Evolutionary conservation across 2,888 invertebrate genomes (phyloP).

Genomic region (Lomographa bimaculata): DNA sequence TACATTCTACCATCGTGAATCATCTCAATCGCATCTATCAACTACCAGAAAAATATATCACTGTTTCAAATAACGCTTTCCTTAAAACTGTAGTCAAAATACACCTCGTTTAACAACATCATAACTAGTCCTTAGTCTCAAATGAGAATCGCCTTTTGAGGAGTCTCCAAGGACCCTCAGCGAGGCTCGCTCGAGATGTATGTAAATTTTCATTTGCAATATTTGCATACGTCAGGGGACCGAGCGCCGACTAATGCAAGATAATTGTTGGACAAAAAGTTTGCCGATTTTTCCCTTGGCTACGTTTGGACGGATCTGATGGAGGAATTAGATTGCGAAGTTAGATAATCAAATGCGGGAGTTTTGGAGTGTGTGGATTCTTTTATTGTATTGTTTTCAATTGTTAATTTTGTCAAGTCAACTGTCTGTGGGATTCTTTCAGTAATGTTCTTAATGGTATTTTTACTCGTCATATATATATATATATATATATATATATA

Average conservation of each 20-base stretch:
- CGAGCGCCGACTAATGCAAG: slow-evolving; percentile 48
- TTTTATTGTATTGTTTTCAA: too few species aligned
- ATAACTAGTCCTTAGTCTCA: slow-evolving; percentile 12
- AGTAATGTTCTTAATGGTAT: too few species aligned
- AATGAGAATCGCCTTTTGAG: slow-evolving; percentile 8
- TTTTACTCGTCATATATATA: too few species aligned
- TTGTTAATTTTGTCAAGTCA: too few species aligned
- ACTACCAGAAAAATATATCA: too few species aligned
- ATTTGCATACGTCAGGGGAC: slow-evolving; percentile 33
- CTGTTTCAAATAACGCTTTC: too few species aligned
- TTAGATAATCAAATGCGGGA: slow-evolving; percentile 17
- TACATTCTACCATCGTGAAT: too few species aligned
- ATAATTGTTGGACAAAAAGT: slow-evolving; percentile 58
- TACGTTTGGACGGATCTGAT: slow-evolving; percentile 27
- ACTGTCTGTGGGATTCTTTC: too few species aligned
- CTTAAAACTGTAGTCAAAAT: too few species aligned
- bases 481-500: too few species aligned
- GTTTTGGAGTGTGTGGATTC: slow-evolving; percentile 7
- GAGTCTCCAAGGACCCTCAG: slow-evolving; percentile 16
- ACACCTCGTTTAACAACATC: too few species aligned
- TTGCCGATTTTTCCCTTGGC: slow-evolving; percentile 31
- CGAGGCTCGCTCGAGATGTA: slow-evolving; percentile 26
- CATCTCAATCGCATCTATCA: too few species aligned
- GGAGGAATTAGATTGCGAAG: slow-evolving; percentile 19
- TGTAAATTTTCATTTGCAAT: slow-evolving; percentile 31